These are phyloP conservation scores for Patella pellucida DNA, from an alignment of 2,888 invertebrate genomes.

Conservation along the genomic window DNA sequence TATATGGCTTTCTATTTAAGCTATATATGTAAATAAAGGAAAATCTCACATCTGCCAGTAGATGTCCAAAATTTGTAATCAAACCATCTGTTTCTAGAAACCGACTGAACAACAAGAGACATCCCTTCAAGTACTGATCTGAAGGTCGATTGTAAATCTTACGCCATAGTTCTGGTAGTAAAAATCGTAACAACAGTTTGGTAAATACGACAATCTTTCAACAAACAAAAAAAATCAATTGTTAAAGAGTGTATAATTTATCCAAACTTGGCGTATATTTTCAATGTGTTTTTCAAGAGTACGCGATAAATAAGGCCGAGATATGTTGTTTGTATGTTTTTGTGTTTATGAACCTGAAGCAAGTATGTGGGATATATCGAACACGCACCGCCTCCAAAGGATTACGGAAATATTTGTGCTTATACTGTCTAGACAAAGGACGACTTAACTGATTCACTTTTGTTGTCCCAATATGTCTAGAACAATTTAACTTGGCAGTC, in stretches of 20 bases:
- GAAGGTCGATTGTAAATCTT: no score
- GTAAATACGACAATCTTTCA: no score
- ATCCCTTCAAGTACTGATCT: no score
- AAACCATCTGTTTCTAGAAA: no score
- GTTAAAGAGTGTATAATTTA: neutral
- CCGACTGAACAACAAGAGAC: no score
- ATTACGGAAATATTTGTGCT: neutral
- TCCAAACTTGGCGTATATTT: slow-evolving; percentile 1
- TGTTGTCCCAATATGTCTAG: slow-evolving; percentile 1
- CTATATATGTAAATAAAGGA: no score
- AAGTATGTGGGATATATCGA: slow-evolving; percentile 1
- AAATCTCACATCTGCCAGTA: no score
- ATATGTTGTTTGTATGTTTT: slow-evolving; percentile 2
- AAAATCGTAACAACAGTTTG: no score
- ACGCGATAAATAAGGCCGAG: neutral
- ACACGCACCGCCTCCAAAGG: neutral
- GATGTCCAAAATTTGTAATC: no score
- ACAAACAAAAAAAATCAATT: slow-evolving; percentile 7
- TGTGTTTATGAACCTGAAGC: slow-evolving; percentile 8
- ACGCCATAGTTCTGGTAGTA: no score
- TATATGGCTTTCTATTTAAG: no score
- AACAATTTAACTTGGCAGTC: slow-evolving; percentile 2
- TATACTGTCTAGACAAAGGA: slow-evolving; percentile 6
- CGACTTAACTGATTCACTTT: slow-evolving; percentile 2
- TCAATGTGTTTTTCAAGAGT: neutral